A percentile compares a stretch with the other conserved stretches of the same genome.
Evolutionary conservation across 2,888 invertebrate genomes (phyloP).

Genomic region (Dolichomitus sp.): DNA sequence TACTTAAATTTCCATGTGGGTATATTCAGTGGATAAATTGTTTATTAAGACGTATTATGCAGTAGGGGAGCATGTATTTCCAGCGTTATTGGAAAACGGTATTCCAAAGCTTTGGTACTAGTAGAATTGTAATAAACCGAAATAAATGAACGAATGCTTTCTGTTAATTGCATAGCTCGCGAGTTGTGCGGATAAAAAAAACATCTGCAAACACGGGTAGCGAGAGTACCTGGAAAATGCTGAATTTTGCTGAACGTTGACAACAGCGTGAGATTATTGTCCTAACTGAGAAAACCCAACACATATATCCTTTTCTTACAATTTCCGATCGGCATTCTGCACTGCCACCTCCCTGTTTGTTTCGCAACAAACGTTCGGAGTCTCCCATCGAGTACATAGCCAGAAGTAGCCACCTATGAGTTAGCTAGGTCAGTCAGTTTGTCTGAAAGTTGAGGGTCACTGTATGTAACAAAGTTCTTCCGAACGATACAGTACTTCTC

Average conservation of each 20-base stretch:
- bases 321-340: slow-evolving; percentile 45
- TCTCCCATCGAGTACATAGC: not conserved
- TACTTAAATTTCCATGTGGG: too few species aligned
- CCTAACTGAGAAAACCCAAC: slow-evolving; percentile 19
- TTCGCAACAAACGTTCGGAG: not conserved
- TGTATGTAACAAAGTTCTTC: not conserved
- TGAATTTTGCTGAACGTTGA: slow-evolving; percentile 18
- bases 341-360: not conserved
- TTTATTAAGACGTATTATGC: too few species aligned
- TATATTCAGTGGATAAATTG: too few species aligned
- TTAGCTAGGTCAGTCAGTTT: not conserved
- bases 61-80: too few species aligned
- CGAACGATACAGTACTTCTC: not conserved
- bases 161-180: too few species aligned
- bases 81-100: not conserved
- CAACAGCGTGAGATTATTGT: slow-evolving; percentile 6
- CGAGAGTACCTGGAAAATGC: too few species aligned
- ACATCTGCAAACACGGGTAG: too few species aligned
- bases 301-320: slow-evolving; percentile 29
- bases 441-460: not conserved
- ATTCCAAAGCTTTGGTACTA: not conserved
- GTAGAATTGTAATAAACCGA: not conserved
- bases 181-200: too few species aligned
- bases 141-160: not conserved
- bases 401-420: not conserved